These are phyloP conservation scores for Leptinotarsa undecemlineata DNA, from an alignment of 1,140 invertebrate species.

Conservation along the genomic window DNA sequence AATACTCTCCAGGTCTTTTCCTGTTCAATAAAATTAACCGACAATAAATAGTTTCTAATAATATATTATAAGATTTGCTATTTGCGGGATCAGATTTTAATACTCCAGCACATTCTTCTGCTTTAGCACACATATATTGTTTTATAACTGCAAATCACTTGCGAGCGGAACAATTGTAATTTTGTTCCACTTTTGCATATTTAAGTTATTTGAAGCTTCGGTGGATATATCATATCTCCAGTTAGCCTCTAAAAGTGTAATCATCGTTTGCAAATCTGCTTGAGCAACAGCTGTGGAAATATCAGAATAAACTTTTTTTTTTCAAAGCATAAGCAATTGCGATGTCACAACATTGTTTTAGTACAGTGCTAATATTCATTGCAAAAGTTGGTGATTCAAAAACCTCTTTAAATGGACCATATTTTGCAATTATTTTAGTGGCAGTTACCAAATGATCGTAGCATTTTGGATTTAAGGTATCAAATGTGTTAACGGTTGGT, in stretches of 20 bases:
- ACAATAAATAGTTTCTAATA: constrained; percentile 45
- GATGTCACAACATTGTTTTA: constrained; percentile 37
- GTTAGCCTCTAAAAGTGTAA: too few species aligned
- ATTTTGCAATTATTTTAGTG: constrained; percentile 27
- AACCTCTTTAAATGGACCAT: constrained; percentile 25
- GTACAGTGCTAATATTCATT: constrained; percentile 35
- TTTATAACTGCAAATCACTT: constrained; percentile 30
- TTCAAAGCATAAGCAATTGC: constrained; percentile 32
- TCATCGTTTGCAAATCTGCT: too few species aligned
- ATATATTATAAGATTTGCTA: constrained; percentile 1
- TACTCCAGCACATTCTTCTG: not conserved
- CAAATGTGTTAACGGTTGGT: constrained; percentile 25
- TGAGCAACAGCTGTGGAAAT: too few species aligned
- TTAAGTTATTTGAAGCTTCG: too few species aligned
- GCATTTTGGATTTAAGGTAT: constrained; percentile 36
- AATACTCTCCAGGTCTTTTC: constrained; percentile 40
- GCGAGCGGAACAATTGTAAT: constrained; percentile 26
- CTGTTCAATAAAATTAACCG: constrained; percentile 42
- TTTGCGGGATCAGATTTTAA: not conserved
- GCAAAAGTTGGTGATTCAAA: constrained; percentile 33
- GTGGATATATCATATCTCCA: too few species aligned
- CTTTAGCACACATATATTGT: not conserved
- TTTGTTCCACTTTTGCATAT: not conserved
- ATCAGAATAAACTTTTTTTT: not conserved
- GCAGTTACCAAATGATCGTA: constrained; percentile 32